Base-by-base conservation (phyloP, 2,797 vertebrate species). In the Lepilemur septentrionalis region DNA sequence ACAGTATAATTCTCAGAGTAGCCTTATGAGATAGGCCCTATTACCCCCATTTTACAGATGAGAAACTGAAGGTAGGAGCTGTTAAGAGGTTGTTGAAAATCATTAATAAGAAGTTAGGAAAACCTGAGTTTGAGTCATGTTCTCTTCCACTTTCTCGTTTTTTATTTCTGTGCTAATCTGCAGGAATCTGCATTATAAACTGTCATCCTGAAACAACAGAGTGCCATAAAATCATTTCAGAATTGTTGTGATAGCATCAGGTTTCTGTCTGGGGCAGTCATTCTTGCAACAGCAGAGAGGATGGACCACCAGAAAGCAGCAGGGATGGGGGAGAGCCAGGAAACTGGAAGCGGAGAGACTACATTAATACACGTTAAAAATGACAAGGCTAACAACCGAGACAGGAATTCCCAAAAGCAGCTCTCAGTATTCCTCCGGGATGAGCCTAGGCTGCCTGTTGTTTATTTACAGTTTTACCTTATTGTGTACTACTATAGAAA, bases 251-350 rank as follows among this genome's bases (percentile, higher is more conserved):
- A 55, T 20, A 83, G 57, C 38, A 23, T 32, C 22, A 32, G 76
- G 13, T 76, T 57, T 81, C 5, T 7, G 41, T 83, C 11, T 79
- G 35, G 48, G 48, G 41, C 8, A 43, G 23, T 48, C 0, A 59
- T 3, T 22, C 17, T 18, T 14, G 30, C 6, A 67, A 55, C 13
- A 63, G 2, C 9, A 50, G 14, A 41, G 20, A 91, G 7, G 43
- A 46, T 0, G 38, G 18, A 9, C 43, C 20, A 35, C 4, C 13
- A 57, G 41, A 76, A 28, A 46, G 48, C 18, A 25, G 81, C 0
- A 4, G 1, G 8, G 50, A 1, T 2, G 0, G 6, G 6, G 22
- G 14, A 38, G 13, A 78, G 72, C 0, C 5, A 5, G 52, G 38
- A 32, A 15, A 17, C 25, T 12, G 3, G 55, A 78, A 46, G 23